A percentile compares a stretch with the other conserved stretches of the same genome.
These are phyloP conservation scores for Anthopleura sola DNA, from an alignment of 64 coral and sea anemone species.

Conservation along the genomic window DNA sequence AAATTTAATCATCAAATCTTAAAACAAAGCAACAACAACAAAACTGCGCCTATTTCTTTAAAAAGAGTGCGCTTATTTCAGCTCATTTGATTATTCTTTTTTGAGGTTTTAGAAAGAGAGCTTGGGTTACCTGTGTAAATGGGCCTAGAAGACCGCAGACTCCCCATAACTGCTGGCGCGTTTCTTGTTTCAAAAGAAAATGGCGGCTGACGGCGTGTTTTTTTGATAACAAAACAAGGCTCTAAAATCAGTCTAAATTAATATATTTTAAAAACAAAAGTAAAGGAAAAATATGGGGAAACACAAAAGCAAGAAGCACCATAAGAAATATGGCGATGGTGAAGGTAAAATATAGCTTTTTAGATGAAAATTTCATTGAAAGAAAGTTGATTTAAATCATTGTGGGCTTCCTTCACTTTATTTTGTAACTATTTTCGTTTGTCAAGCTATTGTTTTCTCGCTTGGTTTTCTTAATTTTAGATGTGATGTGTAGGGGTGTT, in stretches of 20 bases:
- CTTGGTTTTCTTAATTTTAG: too few relatives aligned
- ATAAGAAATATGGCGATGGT: conserved; percentile 55
- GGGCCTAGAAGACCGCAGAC: not conserved
- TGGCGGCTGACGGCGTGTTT: conserved; percentile 1
- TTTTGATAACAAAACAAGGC: not conserved
- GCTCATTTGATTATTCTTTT: too few relatives aligned
- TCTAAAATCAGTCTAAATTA: not conserved
- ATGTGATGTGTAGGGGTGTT: too few relatives aligned
- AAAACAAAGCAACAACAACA: too few relatives aligned
- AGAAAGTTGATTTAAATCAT: not conserved
- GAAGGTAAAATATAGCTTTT: conserved; percentile 49
- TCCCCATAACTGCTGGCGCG: not conserved
- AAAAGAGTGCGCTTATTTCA: too few relatives aligned
- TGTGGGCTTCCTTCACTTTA: not conserved
- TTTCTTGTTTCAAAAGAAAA: conserved; percentile 4
- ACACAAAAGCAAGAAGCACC: conserved; percentile 89
- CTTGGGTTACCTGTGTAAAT: not conserved
- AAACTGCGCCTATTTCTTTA: too few relatives aligned
- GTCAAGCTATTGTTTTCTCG: too few relatives aligned
- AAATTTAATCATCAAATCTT: too few relatives aligned
- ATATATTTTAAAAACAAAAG: not conserved
- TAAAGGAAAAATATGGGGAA: conserved; percentile 54
- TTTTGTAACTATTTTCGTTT: not conserved
- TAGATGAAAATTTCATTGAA: not conserved
- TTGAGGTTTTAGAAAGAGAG: too few relatives aligned